These are phyloP conservation scores for Dreissena polymorpha DNA, from an alignment of 1,140 invertebrate genomes.

Conservation along the genomic window DNA sequence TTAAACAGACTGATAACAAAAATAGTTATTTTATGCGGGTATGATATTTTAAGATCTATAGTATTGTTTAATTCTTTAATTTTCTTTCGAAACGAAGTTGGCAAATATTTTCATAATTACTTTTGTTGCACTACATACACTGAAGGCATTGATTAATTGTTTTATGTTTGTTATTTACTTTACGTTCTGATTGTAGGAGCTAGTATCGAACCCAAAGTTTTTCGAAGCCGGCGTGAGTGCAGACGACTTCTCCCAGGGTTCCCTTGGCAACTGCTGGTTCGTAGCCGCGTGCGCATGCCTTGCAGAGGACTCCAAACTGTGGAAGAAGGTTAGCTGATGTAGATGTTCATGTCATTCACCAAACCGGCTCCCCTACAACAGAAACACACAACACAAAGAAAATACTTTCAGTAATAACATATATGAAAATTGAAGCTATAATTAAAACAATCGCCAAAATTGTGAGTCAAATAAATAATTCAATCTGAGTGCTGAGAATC, in stretches of 20 bases:
- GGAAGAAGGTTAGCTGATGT: slow-evolving; percentile 76
- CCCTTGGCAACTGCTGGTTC: slow-evolving; percentile 84
- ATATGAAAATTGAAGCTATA: too few species aligned
- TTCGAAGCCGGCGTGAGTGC: slow-evolving; percentile 82
- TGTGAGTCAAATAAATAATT: too few species aligned
- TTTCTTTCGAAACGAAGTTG: not conserved
- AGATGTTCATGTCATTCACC: too few species aligned
- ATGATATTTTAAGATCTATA: too few species aligned
- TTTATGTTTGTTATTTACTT: not conserved
- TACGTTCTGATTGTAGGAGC: slow-evolving; percentile 72
- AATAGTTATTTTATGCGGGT: too few species aligned
- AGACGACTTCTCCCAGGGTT: slow-evolving; percentile 83
- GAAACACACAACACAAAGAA: too few species aligned
- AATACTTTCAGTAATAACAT: too few species aligned
- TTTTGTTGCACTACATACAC: not conserved
- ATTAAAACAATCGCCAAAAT: too few species aligned
- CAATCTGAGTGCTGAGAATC: too few species aligned
- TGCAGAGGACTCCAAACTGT: slow-evolving; percentile 85
- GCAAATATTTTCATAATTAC: not conserved
- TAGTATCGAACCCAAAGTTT: slow-evolving; percentile 79
- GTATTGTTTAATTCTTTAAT: not conserved
- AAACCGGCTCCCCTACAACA: too few species aligned
- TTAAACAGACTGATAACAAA: too few species aligned
- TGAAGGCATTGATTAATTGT: not conserved
- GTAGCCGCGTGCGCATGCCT: slow-evolving; percentile 86